Conservation (phyloP, 2,888 invertebrate species). For the Xestia sexstrigata region DNA sequence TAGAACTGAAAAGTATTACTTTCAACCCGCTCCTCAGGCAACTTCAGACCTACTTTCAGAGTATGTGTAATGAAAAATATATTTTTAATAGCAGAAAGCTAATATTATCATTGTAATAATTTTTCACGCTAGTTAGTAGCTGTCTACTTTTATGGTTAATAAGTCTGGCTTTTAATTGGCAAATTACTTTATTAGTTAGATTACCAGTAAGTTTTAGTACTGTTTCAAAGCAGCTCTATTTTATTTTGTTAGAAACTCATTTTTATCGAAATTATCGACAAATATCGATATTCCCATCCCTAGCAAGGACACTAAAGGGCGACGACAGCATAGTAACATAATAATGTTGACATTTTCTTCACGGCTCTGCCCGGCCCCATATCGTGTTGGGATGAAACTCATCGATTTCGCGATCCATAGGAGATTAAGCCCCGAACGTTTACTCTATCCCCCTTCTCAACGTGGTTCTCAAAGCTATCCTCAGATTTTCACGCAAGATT, state of each 20-base stretch:
- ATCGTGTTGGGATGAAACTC: slow-evolving; percentile 73
- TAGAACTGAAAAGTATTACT: too few species aligned
- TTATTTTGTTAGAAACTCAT: background rate
- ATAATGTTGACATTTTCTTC: slow-evolving; percentile 84
- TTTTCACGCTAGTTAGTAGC: slow-evolving; percentile 7
- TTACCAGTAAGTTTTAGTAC: background rate
- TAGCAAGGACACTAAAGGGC: slow-evolving; percentile 62
- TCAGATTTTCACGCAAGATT: slow-evolving; percentile 79
- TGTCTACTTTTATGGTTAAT: background rate
- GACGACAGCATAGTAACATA: slow-evolving; percentile 75
- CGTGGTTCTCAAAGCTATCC: slow-evolving; percentile 62
- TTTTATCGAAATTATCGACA: slow-evolving; percentile 30
- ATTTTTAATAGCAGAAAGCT: background rate
- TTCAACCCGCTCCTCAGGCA: too few species aligned
- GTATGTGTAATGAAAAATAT: too few species aligned
- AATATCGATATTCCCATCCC: slow-evolving; percentile 53
- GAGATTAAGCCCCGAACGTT: slow-evolving; percentile 83
- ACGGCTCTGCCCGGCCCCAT: slow-evolving; percentile 65
- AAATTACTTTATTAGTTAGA: background rate
- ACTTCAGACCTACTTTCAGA: too few species aligned
- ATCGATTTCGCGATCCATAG: slow-evolving; percentile 84
- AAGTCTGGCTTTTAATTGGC: slow-evolving; percentile 17
- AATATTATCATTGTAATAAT: background rate
- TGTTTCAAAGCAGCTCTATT: background rate
- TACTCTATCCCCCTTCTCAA: slow-evolving; percentile 71